Conservation (phyloP, 2,888 invertebrate genomes). For the Callyntrura guangdongensis region DNA sequence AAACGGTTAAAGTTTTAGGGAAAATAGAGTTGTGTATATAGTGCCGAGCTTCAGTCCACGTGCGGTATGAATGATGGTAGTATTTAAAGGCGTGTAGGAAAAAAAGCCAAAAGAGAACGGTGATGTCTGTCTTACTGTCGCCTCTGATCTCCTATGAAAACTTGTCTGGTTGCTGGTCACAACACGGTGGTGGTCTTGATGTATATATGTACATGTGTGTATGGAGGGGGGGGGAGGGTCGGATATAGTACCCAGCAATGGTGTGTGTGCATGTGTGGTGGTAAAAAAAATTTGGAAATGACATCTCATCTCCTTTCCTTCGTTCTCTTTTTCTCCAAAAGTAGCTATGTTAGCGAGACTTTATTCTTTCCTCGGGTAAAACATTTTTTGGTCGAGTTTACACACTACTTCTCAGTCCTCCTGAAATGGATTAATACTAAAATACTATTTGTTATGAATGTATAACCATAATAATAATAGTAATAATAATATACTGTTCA, state of each 20-base stretch:
- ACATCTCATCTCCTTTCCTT: constrained; percentile 50
- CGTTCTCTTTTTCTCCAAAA: constrained; percentile 1
- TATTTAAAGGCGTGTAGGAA: neutral
- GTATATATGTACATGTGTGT: neutral
- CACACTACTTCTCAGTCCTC: constrained; percentile 5
- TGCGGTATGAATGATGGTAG: constrained; percentile 56
- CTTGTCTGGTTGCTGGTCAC: constrained; percentile 63
- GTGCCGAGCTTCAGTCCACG: constrained; percentile 4
- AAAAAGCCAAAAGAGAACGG: constrained; percentile 30
- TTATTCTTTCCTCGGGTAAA: constrained; percentile 43
- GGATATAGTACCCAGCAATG: no score
- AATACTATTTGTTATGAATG: constrained; percentile 49
- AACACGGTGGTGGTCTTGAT: constrained; percentile 1
- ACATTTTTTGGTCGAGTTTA: constrained; percentile 28
- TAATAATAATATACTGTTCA: constrained; percentile 61
- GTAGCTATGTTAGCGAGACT: neutral
- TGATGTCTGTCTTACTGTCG: constrained; percentile 71
- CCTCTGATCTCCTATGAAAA: constrained; percentile 66
- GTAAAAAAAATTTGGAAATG: constrained; percentile 70
- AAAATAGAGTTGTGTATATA: constrained; percentile 30
- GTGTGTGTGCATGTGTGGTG: no score
- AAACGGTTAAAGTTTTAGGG: constrained; percentile 12
- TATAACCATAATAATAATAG: constrained; percentile 59
- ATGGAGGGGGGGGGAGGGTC: neutral
- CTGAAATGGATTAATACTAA: constrained; percentile 53